A percentile compares a stretch with the other conserved stretches of the same genome.
Conservation (phyloP, 2,888 invertebrate species). For the Melanophora roralis region DNA sequence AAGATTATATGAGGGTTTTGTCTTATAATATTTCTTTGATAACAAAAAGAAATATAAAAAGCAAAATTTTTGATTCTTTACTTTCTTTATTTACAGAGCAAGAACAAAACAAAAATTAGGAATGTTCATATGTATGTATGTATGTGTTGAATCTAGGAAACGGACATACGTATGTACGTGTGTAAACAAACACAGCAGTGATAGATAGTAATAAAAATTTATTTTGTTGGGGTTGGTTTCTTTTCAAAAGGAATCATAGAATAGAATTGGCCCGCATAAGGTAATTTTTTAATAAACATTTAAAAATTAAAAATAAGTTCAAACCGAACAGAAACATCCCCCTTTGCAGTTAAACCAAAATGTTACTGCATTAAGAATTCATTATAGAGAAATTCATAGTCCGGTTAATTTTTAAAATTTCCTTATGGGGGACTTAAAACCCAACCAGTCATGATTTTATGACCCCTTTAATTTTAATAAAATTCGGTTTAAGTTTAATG, state of each 20-base stretch:
- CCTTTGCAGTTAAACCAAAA: no score
- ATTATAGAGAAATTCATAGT: no score
- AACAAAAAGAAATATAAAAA: constrained; percentile 23
- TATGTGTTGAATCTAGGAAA: constrained; percentile 28
- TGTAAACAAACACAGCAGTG: constrained; percentile 8
- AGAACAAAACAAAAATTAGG: neutral
- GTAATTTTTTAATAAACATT: neutral
- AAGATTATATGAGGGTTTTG: neutral
- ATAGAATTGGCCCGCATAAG: constrained; percentile 11
- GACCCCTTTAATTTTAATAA: no score
- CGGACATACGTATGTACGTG: neutral
- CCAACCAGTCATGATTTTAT: no score
- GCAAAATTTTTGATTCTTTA: no score
- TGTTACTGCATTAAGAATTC: no score
- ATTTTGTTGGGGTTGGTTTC: neutral
- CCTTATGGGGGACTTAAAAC: no score
- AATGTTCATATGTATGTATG: constrained; percentile 33
- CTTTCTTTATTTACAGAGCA: no score
- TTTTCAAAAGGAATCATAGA: neutral
- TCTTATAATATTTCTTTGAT: neutral
- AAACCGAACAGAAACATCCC: neutral
- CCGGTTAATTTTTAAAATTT: no score
- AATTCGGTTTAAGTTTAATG: no score
- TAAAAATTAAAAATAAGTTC: neutral
- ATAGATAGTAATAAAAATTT: neutral